Conservation (phyloP, 2,888 invertebrate species). For the Dicyrtomina minuta region DNA sequence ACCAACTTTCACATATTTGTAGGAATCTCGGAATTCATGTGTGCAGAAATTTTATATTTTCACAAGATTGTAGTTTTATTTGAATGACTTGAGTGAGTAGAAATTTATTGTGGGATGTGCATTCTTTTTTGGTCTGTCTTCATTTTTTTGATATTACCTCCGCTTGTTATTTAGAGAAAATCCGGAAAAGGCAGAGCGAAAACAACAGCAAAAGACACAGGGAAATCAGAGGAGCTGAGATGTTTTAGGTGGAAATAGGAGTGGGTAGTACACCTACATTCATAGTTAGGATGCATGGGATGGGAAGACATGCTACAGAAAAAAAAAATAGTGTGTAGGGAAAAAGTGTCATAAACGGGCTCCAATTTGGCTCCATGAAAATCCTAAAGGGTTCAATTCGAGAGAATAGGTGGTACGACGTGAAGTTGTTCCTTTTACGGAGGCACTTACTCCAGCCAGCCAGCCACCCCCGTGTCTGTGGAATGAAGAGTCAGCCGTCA, state of each 20-base stretch:
- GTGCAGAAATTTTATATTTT: no score
- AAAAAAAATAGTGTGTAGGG: not conserved
- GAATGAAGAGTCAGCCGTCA: constrained; percentile 20
- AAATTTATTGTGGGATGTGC: not conserved
- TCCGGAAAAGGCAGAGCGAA: not conserved
- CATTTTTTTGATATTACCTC: not conserved
- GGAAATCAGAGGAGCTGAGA: not conserved
- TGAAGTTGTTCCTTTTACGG: constrained; percentile 17
- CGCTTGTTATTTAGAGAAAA: constrained; percentile 12
- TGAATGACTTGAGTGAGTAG: not conserved
- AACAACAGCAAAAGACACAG: not conserved
- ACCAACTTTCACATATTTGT: no score
- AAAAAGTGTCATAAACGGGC: constrained; percentile 34
- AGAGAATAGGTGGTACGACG: constrained; percentile 9
- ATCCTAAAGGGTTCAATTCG: constrained; percentile 35
- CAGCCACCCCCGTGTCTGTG: not conserved
- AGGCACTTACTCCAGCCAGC: constrained; percentile 12
- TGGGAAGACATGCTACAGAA: not conserved
- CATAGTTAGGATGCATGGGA: not conserved
- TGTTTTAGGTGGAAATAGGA: not conserved
- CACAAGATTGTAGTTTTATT: no score
- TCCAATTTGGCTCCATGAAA: constrained; percentile 39
- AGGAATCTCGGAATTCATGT: no score
- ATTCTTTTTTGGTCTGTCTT: not conserved
- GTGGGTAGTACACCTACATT: not conserved